Evolutionary conservation across 2,888 invertebrate species (phyloP), one percentile per base, ranked within the genome.

Genomic region (Argyra leucocephala): DNA sequence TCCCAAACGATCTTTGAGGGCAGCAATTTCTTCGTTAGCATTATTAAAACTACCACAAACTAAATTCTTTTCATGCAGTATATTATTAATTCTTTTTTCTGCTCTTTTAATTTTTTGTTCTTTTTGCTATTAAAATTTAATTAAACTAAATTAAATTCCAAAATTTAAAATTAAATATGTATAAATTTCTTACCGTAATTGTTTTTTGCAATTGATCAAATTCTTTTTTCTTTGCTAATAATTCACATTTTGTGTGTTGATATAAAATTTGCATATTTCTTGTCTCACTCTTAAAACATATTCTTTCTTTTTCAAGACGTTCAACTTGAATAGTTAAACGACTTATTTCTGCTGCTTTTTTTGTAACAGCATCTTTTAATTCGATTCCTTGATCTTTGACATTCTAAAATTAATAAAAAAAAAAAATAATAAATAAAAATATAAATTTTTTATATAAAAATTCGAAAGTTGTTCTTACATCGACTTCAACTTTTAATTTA

Each of bases 21-120:
- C 81, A 0, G 86, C 84, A 63, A 91, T 82, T 80, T 94, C 91
- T 71, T 93, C 92, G 75, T 92, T 92, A 69, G 91, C 82, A 60
- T 91, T 82, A 64, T 92, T 90, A 21, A 95, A 81, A 74, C 93
- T 90, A 0, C 90, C 88, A 0, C 90, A 90, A 1, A 94, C 84
- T 62, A 91, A 86, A 75, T 93, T 93, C 48, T 92, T 83, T 74
- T 91, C 91, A 73, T 86, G 88, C 80, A 86, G 84, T 68, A 88
- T 78, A 60, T 86, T 85, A 69, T 91, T 90, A 61, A 91, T 79
- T 71, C 91, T 88, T 74, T 90, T 91, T 70, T 84, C 82, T 72
- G 88, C 84, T 65, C 88, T 85, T 1, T 84, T 82, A 10, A 88
- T 81, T 3, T 86, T 86, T 66, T 83, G 78, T 71, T 91, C 90